Conservation (phyloP, 2,113 vertebrate species). For the Orientallactaga bullata region DNA sequence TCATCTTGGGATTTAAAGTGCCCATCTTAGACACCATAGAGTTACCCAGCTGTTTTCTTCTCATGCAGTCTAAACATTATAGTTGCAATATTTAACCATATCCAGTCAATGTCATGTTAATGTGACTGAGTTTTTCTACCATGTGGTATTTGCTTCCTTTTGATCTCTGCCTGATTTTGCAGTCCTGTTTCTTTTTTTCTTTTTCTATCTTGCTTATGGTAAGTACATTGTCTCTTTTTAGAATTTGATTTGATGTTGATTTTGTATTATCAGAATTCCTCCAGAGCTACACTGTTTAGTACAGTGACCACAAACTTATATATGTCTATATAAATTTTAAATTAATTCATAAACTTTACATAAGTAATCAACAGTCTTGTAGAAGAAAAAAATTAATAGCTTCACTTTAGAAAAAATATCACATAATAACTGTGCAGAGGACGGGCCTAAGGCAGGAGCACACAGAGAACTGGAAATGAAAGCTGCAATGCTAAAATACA, state of each 20-base stretch:
- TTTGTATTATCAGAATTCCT: not conserved
- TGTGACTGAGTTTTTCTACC: not conserved
- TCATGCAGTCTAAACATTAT: not conserved
- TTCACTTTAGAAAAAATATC: not conserved
- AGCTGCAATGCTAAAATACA: not conserved
- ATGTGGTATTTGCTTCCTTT: not conserved
- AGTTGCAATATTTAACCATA: not conserved
- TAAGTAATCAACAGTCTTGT: not conserved
- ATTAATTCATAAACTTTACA: constrained; percentile 10
- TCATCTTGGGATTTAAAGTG: not conserved
- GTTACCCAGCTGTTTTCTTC: not conserved
- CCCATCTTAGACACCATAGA: not conserved
- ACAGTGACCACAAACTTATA: not conserved
- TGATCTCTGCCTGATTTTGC: not conserved
- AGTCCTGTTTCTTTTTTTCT: not conserved
- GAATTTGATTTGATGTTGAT: constrained; percentile 12
- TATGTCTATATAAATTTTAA: constrained; percentile 4
- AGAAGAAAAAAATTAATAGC: not conserved
- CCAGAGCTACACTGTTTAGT: not conserved
- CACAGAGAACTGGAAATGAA: not conserved
- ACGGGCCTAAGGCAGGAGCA: not conserved
- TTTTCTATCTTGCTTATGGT: not conserved
- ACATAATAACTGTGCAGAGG: not conserved
- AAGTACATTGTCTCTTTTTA: not conserved
- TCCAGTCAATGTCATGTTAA: not conserved